Conservation (phyloP, 2,888 invertebrate species). For the Uropetala carovei region DNA sequence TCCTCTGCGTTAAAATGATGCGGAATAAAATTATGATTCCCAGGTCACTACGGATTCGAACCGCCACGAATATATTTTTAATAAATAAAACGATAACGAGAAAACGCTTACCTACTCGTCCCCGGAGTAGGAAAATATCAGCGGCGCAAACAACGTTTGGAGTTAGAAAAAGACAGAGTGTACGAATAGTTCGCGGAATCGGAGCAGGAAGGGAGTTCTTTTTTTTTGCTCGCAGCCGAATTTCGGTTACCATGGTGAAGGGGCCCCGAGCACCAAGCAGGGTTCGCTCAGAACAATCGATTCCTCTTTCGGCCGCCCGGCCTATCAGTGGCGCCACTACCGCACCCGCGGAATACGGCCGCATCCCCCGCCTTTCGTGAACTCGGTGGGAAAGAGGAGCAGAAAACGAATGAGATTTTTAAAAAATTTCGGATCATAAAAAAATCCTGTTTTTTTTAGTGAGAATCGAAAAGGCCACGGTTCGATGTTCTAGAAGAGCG, state of each 20-base stretch:
- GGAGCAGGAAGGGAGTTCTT: neutral
- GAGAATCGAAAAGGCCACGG: too few species aligned
- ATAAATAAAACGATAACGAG: too few species aligned
- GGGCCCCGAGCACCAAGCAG: neutral
- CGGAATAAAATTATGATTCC: too few species aligned
- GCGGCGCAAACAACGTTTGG: too few species aligned
- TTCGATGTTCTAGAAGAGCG: too few species aligned
- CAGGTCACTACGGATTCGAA: too few species aligned
- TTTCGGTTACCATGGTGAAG: slow-evolving; percentile 19
- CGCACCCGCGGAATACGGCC: neutral
- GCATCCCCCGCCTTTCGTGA: neutral
- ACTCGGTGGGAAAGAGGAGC: neutral
- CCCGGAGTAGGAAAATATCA: too few species aligned
- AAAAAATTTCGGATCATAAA: too few species aligned
- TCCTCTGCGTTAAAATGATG: too few species aligned
- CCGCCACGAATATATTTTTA: too few species aligned
- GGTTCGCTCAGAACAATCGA: neutral
- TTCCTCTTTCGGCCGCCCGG: slow-evolving; percentile 27
- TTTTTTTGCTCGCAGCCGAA: neutral
- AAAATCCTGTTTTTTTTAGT: too few species aligned
- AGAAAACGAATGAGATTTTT: neutral
- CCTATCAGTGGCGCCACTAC: slow-evolving; percentile 7
- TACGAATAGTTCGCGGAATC: neutral
- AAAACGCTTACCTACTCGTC: too few species aligned
- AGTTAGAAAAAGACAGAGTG: neutral